Evolutionary conservation across 2,797 vertebrate genomes (phyloP).

Genomic region (Rhinogobio ventralis): DNA sequence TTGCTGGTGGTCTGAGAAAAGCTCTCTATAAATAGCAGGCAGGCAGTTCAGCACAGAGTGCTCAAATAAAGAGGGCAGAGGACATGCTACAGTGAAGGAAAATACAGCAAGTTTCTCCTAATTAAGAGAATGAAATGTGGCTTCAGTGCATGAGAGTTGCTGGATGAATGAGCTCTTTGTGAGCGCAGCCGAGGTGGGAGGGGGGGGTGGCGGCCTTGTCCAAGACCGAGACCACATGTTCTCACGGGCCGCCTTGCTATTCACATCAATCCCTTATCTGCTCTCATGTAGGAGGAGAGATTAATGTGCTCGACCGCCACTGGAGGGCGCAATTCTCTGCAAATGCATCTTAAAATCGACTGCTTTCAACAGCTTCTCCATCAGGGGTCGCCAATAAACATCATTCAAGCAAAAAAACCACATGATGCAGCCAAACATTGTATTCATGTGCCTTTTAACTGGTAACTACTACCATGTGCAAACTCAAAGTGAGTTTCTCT

Average conservation of each 20-base stretch:
- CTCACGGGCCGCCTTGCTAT: conserved; percentile 71
- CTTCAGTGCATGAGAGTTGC: conserved; percentile 76
- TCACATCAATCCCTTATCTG: conserved; percentile 34
- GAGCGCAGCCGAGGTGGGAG: conserved; percentile 40
- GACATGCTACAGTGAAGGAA: conserved; percentile 62
- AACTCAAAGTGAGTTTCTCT: background rate
- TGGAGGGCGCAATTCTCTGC: conserved; percentile 33
- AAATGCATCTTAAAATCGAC: background rate
- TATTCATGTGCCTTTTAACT: background rate
- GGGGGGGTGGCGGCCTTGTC: conserved; percentile 68
- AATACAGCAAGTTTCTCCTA: conserved; percentile 76
- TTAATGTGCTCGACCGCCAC: conserved; percentile 10
- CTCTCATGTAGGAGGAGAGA: background rate
- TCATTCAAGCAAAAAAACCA: background rate
- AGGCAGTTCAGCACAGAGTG: background rate
- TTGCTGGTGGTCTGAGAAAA: conserved; percentile 41
- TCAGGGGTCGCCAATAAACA: conserved; percentile 68
- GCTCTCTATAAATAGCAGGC: conserved; percentile 55
- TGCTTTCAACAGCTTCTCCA: conserved; percentile 55
- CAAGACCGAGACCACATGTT: conserved; percentile 79
- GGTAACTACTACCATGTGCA: background rate
- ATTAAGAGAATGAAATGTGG: conserved; percentile 82
- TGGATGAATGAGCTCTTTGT: conserved; percentile 84
- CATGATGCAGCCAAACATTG: background rate
- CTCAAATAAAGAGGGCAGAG: conserved; percentile 61